Evolutionary conservation across 1,140 invertebrate genomes (phyloP), one percentile per base, ranked within the genome.

Genomic region (Zophobas morio): DNA sequence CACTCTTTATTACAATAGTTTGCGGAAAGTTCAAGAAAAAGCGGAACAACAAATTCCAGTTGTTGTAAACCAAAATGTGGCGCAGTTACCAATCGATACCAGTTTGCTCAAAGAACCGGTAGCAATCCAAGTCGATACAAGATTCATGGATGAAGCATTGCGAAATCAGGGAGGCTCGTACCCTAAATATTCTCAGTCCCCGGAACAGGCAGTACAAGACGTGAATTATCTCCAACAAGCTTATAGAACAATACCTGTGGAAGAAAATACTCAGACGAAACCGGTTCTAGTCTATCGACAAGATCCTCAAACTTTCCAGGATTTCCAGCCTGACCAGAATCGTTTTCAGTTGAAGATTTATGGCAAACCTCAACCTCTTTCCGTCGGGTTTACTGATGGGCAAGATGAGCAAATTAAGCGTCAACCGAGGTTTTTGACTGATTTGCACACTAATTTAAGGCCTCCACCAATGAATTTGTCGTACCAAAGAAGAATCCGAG

Each of bases 81-180:
- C 76, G 0, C 76, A 81, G 73, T 54, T 76, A 1, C 78, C 78
- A 8, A 40, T 82, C 0, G 80, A 81, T 60, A 80, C 76, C 6
- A 75, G 63, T 54, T 34, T 81, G 6, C 56, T 82, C 6, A 56
- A 74, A 32, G 78, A 82, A 37, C 78, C 75, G 8, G 37, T 82
- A 1, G 75, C 80, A 1, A 81, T 81, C 33, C 79, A 57, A 33
- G 78, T 80, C 37, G 79, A 81, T 70, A 78, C 77, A 1, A 56
- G 73, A 60, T 33, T 49, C 3, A 32, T 75, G n/a, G n/a, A 75
- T 1, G 74, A 75, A 34, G 74, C 32, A n/a, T 35, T 75, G 42
- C n/a, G 49, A 40, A 49, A 46, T 40, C 60, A 75, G 33, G 47
- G 57, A n/a, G 35, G 8, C 3, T n/a, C 37, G n/a, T 36, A 76